These are phyloP conservation scores for Myotis planiceps DNA, from an alignment of 2,797 vertebrate species.

Conservation along the genomic window DNA sequence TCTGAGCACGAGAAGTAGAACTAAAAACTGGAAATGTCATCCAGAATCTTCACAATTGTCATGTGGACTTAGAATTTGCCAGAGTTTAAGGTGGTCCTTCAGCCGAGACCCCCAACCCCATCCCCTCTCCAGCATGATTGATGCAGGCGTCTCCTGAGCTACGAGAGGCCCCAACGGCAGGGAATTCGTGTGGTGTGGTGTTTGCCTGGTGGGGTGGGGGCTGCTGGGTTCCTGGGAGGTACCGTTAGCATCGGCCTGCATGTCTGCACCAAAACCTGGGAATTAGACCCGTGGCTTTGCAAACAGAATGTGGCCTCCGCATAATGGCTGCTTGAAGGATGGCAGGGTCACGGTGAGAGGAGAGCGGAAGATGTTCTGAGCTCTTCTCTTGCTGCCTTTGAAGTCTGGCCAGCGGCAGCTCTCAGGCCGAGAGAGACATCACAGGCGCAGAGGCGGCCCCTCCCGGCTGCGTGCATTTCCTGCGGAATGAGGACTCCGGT, in stretches of 20 bases:
- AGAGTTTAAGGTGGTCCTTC: not conserved
- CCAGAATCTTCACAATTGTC: not conserved
- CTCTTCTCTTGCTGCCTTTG: slow-evolving; percentile 52
- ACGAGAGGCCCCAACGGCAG: not conserved
- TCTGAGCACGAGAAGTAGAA: slow-evolving; percentile 83
- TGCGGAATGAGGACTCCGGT: not conserved
- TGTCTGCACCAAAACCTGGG: not conserved
- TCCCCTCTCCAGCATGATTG: not conserved
- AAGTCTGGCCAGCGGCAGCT: slow-evolving; percentile 4
- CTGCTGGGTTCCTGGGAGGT: not conserved
- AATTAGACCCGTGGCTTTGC: not conserved
- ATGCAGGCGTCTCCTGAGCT: not conserved
- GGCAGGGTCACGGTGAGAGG: not conserved
- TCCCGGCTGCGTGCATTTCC: not conserved
- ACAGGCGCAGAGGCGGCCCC: not conserved
- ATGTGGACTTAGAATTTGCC: not conserved
- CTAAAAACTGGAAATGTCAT: slow-evolving; percentile 8
- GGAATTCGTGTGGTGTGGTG: not conserved
- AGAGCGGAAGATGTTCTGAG: not conserved
- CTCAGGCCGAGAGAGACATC: not conserved
- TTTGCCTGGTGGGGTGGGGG: not conserved
- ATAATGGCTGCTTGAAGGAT: not conserved
- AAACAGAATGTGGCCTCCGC: not conserved
- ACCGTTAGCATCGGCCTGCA: rapidly evolving
- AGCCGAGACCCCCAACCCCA: not conserved